Evolutionary conservation across 2,888 invertebrate species (phyloP).

Genomic region (Rhyacophila evoluta): DNA sequence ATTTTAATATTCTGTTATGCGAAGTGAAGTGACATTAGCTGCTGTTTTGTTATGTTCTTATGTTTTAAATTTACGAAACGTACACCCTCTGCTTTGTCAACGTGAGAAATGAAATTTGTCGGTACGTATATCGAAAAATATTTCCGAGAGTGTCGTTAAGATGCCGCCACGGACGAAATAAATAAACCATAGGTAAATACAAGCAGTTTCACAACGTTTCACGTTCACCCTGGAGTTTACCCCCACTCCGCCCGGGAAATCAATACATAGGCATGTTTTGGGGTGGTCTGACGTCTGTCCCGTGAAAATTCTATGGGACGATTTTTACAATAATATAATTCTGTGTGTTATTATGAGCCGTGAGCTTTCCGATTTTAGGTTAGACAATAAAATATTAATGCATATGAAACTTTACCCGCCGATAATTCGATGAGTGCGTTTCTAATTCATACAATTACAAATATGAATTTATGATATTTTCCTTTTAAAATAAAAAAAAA

Average conservation of each 20-base stretch:
- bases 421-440: not conserved
- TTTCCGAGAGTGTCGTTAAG: not conserved
- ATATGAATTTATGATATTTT: slow-evolving; percentile 10
- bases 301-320: slow-evolving; percentile 55
- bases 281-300: slow-evolving; percentile 54
- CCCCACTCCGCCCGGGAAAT: slow-evolving; percentile 61
- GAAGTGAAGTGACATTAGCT: too few relatives aligned
- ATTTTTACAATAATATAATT: slow-evolving; percentile 28
- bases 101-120: not conserved
- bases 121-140: not conserved
- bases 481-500: not conserved
- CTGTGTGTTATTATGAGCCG: slow-evolving; percentile 15
- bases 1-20: too few relatives aligned
- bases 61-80: too few relatives aligned
- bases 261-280: slow-evolving; percentile 58
- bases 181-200: slow-evolving; percentile 17
- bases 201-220: slow-evolving; percentile 28
- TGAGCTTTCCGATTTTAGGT: slow-evolving; percentile 13
- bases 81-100: not conserved
- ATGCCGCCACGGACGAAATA: slow-evolving; percentile 1
- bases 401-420: not conserved
- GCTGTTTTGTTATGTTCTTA: too few relatives aligned
- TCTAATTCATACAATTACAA: not conserved
- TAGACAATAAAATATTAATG: slow-evolving; percentile 15
- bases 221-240: slow-evolving; percentile 55